Conservation (phyloP, 2,888 invertebrate species). For the Platynereis dumerilii region DNA sequence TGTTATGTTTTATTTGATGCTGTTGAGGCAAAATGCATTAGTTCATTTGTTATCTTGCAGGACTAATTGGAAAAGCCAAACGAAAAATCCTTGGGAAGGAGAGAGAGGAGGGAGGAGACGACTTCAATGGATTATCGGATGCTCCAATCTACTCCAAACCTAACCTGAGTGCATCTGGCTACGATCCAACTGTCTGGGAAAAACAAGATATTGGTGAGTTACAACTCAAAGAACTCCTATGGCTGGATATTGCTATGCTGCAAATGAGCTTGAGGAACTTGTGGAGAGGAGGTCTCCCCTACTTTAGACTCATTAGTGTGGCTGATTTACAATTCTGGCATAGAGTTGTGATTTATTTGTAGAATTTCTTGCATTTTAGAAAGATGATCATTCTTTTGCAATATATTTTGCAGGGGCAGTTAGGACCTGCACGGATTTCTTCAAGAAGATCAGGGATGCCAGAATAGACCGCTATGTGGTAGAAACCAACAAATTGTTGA, state of each 20-base stretch:
- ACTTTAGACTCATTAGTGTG: too few species aligned
- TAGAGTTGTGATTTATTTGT: too few species aligned
- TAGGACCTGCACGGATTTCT: conserved; percentile 76
- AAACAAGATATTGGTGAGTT: conserved; percentile 74
- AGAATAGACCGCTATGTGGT: conserved; percentile 87
- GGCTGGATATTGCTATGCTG: too few species aligned
- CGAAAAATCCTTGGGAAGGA: conserved; percentile 77
- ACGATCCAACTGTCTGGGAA: conserved; percentile 66
- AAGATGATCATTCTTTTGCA: too few species aligned
- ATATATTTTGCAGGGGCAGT: conserved; percentile 69
- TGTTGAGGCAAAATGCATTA: too few species aligned
- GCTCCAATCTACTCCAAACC: background rate
- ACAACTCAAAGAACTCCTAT: too few species aligned
- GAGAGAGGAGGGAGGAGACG: conserved; percentile 26
- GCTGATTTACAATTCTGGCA: too few species aligned
- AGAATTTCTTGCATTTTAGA: too few species aligned
- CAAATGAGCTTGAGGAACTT: conserved; percentile 2
- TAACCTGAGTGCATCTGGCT: conserved; percentile 32
- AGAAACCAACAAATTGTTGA: conserved; percentile 94
- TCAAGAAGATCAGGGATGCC: conserved; percentile 73
- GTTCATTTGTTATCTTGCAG: conserved; percentile 45
- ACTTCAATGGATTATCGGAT: background rate
- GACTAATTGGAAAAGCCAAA: conserved; percentile 80
- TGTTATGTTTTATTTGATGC: too few species aligned
- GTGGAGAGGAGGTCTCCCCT: too few species aligned